Base-by-base conservation (phyloP, 1,140 invertebrate genomes). In the Papilio dardanus region DNA sequence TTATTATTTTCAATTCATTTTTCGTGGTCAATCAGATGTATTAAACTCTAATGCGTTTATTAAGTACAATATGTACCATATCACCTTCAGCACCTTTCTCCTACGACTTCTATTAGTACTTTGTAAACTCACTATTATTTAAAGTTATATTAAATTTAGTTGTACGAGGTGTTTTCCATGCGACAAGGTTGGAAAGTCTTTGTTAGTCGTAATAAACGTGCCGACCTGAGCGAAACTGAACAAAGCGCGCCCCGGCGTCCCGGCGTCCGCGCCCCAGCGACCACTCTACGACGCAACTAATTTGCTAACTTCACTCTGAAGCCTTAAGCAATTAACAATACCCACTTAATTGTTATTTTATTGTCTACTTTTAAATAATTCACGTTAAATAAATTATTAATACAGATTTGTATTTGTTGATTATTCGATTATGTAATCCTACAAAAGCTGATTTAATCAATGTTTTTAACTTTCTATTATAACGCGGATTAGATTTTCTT, bases 291-390 rank as follows among this genome's bases (percentile, higher is more conserved):
- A 69, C 28, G 19, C 21, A 54, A 75, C 65, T 75, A 75, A 58
- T 75, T 75, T 69, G 66, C 74, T 54, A 75, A 75, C 74, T 75
- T 68, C 19, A 28, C 33, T 50, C 66, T n/a, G 66, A 37, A 37
- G 67, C 35, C 67, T 21, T 24, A 40, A 40, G 24, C 67, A 69
- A 68, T 68, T 21, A 35, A 68, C 66, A 68, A 68, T 37, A 19
- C n/a, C 16, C 19, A 37, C 66, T 68, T 68, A 68, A 68, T 68
- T 68, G 33, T 68, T 68, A 68, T 68, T 68, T 68, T 68, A 68
- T 68, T 68, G 33, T 68, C n/a, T 21, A 5, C 30, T 37, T n/a
- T 33, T 68, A 33, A 35, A 68, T 54, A 54, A 50, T 50, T 50
- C 19, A 19, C 5, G 46, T 19, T 21, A 50, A 50, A 50, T 50